A percentile compares a stretch with the other conserved stretches of the same genome.
These are phyloP conservation scores for Eulithis prunata DNA, from an alignment of 2,888 invertebrate genomes.

Conservation along the genomic window DNA sequence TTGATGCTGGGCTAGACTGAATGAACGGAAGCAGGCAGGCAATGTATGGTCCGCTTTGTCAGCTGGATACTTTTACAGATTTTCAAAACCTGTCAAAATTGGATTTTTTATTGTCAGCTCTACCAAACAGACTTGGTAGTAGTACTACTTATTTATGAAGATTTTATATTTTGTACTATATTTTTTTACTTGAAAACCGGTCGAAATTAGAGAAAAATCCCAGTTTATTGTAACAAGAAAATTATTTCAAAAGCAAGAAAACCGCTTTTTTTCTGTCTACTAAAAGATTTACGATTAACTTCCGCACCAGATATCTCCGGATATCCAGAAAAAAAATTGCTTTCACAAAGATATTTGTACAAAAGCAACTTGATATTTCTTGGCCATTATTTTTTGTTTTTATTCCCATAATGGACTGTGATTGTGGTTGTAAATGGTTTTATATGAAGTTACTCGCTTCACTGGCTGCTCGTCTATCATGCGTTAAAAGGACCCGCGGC, in stretches of 20 bases:
- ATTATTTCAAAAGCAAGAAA: conserved; percentile 21
- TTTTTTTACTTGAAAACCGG: no score
- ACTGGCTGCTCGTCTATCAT: conserved; percentile 23
- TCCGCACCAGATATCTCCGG: conserved; percentile 16
- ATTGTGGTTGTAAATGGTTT: conserved; percentile 35
- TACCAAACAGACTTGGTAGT: no score
- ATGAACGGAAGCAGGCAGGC: background rate
- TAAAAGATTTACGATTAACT: conserved; percentile 27
- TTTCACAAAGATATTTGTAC: conserved; percentile 20
- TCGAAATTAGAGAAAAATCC: background rate
- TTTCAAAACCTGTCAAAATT: no score
- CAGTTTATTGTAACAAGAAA: background rate
- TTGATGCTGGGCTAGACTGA: background rate
- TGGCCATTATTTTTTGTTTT: conserved; percentile 45
- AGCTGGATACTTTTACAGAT: no score
- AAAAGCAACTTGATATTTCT: conserved; percentile 49
- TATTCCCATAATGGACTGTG: conserved; percentile 40
- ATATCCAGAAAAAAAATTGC: conserved; percentile 17
- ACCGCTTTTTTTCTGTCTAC: conserved; percentile 3
- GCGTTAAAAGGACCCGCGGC: conserved; percentile 1
- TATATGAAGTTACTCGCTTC: conserved; percentile 25
- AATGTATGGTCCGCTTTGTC: no score
- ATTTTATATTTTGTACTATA: no score
- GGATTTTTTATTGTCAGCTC: no score
- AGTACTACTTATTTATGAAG: no score